Conservation (phyloP, 2,113 vertebrate species). For the Coptodon rendalli region DNA sequence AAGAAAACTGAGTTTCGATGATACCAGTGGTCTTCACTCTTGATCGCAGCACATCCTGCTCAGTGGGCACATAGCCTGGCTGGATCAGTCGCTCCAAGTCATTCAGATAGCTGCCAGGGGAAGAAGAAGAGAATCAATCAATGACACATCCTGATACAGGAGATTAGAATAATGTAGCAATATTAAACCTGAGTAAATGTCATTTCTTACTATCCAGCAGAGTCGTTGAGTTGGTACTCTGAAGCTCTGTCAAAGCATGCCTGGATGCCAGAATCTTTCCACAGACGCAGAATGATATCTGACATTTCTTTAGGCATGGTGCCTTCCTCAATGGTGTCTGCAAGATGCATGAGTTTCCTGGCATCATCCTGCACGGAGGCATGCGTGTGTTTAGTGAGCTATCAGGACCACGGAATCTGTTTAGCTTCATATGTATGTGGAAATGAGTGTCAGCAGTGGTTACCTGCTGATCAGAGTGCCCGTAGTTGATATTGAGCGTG, state of each 20-base stretch:
- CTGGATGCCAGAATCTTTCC: constrained; percentile 93
- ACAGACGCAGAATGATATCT: constrained; percentile 89
- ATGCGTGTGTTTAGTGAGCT: not conserved
- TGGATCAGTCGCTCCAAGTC: constrained; percentile 86
- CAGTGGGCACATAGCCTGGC: constrained; percentile 91
- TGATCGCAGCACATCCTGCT: constrained; percentile 94
- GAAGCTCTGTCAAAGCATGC: constrained; percentile 91
- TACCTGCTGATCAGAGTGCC: constrained; percentile 85
- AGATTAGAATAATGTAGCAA: not conserved
- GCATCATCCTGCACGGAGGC: constrained; percentile 80
- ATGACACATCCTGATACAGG: not conserved
- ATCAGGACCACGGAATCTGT: not conserved
- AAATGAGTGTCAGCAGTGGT: not conserved
- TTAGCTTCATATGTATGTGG: not conserved
- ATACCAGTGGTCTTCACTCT: constrained; percentile 97
- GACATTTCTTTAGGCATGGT: constrained; percentile 94
- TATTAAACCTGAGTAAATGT: not conserved
- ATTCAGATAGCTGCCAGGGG: constrained; percentile 80
- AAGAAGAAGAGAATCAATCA: not conserved
- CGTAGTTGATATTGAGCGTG: constrained; percentile 85
- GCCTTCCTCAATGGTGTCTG: constrained; percentile 94
- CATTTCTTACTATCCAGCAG: constrained; percentile 86
- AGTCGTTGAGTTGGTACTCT: constrained; percentile 97
- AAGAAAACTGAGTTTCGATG: constrained; percentile 90
- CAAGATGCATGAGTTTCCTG: constrained; percentile 91